These are phyloP conservation scores for Diplazon laetatorius DNA, from an alignment of 2,888 invertebrate species.

Conservation along the genomic window DNA sequence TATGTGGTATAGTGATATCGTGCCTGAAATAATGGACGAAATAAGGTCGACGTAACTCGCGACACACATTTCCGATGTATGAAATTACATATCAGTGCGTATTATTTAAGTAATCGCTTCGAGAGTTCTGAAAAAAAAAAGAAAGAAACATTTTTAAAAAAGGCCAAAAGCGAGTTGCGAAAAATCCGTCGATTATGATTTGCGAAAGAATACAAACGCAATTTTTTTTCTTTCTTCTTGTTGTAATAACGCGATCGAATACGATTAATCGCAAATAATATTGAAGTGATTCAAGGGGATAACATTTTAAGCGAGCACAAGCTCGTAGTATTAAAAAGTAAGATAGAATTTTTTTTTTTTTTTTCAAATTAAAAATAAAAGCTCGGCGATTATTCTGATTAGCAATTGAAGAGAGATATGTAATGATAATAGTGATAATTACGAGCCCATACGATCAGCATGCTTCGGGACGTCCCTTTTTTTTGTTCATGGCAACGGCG, in stretches of 20 bases:
- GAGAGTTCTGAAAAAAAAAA: too few relatives aligned
- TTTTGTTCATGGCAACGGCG: slow-evolving; percentile 51
- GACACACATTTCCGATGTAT: slow-evolving; percentile 49
- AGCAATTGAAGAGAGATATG: slow-evolving; percentile 3
- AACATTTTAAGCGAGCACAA: too few relatives aligned
- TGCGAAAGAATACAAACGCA: too few relatives aligned
- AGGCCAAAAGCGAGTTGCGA: too few relatives aligned
- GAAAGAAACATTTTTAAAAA: too few relatives aligned
- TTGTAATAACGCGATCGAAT: slow-evolving; percentile 22
- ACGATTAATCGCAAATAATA: slow-evolving; percentile 28
- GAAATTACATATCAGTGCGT: slow-evolving; percentile 57
- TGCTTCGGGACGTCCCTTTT: slow-evolving; percentile 42
- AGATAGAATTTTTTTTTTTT: too few relatives aligned
- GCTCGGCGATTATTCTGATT: slow-evolving; percentile 31
- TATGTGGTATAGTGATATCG: slow-evolving; percentile 13
- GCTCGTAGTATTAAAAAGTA: slow-evolving; percentile 54
- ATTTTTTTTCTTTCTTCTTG: too few relatives aligned
- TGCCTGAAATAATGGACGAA: slow-evolving; percentile 19
- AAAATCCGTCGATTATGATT: too few relatives aligned
- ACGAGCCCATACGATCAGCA: too few relatives aligned
- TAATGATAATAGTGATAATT: background rate
- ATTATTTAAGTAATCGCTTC: too few relatives aligned
- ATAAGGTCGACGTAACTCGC: slow-evolving; percentile 38
- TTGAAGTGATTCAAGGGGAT: too few relatives aligned
- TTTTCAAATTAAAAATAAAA: background rate